A percentile compares a stretch with the other conserved stretches of the same genome.
Conservation (phyloP, 2,113 vertebrate genomes). For the Pteropus alecto region DNA sequence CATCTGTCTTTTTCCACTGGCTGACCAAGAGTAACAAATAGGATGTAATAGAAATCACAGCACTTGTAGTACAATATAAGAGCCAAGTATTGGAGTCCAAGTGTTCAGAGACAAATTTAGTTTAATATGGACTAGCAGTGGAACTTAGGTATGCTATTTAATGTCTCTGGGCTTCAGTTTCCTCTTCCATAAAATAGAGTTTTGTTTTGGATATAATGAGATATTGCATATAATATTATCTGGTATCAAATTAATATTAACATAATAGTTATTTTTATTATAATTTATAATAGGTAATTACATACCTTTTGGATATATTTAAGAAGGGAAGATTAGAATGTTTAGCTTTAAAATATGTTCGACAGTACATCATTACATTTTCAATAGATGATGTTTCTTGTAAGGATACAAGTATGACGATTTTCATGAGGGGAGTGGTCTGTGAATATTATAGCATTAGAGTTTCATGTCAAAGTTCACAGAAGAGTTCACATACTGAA, state of each 20-base stretch:
- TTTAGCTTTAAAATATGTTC: not conserved
- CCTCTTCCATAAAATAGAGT: not conserved
- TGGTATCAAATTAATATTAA: not conserved
- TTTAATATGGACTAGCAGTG: not conserved
- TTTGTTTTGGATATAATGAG: not conserved
- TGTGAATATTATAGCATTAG: not conserved
- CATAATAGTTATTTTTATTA: not conserved
- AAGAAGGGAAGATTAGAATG: not conserved
- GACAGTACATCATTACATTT: not conserved
- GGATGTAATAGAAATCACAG: conserved; percentile 6
- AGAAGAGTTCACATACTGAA: not conserved
- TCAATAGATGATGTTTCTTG: not conserved
- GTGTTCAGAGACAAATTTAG: not conserved
- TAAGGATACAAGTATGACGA: not conserved
- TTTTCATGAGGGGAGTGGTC: not conserved
- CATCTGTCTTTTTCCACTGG: conserved; percentile 34
- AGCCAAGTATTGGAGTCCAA: not conserved
- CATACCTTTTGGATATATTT: not conserved
- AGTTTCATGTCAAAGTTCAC: not conserved
- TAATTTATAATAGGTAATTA: not conserved
- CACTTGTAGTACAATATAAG: not conserved
- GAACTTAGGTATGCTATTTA: not conserved
- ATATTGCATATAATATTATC: not conserved
- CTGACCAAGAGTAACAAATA: not conserved
- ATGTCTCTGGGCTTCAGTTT: not conserved